Evolutionary conservation across 2,797 vertebrate genomes (phyloP), one percentile per base, ranked within the genome.

Genomic region (Danio jaintianensis): DNA sequence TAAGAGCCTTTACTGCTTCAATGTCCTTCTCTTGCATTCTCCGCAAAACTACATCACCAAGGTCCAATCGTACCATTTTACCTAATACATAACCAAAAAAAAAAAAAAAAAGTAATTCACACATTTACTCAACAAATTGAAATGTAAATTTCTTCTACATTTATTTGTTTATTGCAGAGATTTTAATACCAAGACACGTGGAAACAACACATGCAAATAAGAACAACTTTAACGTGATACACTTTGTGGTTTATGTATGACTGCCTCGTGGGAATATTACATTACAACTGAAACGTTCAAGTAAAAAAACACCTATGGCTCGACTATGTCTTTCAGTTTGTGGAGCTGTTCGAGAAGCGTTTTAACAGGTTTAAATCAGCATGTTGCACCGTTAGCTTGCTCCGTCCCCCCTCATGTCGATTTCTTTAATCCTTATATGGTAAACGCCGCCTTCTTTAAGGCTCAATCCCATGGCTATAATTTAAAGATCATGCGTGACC

Each of bases 21-120:
- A 95, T 93, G 83, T 97, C 96, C 0, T 95, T 95, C 75, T 96
- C 95, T 85, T 89, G 93, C 96, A 97, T 96, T 89, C 95, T 94
- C 85, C 95, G 91, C 75, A 94, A 87, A 75, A 90, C 87, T 73
- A 95, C 89, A 86, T 90, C 89, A 78, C 91, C 92, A 82, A 94
- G 87, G 45, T 94, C 93, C 86, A 95, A 85, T 85, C 85, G 91
- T 82, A 93, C 93, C 94, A 95, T 95, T 13, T 61, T 73, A 40
- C 36, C 50, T 52, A 5, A 81, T 10, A 18, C 47, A 67, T 48
- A 18, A 18, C 38, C 0, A 5, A 11, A 52, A 67, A 43, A 18
- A 9, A 9, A 11, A 5, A 11, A 52, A 67, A 43, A 18, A 9
- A 9, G 11, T 8, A 16, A 16, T 16, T 1, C 16, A 38, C 36